Conservation (phyloP, 1,140 invertebrate genomes). For the Cryptotermes secundus region DNA sequence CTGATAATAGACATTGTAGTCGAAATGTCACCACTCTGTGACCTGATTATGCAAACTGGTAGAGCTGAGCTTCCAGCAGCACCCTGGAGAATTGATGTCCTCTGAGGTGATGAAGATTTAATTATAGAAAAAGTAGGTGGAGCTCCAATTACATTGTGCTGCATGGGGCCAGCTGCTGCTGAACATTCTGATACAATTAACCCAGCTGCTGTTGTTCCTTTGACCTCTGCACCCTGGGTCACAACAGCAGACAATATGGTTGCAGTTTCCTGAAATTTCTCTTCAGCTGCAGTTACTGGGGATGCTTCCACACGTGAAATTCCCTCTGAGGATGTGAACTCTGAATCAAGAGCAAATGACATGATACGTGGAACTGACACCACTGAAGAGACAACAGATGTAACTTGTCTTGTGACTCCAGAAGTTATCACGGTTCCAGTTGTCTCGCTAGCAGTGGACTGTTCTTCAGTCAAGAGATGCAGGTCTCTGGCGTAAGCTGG, state of each 20-base stretch:
- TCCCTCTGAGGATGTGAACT: neutral
- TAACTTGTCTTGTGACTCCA: neutral
- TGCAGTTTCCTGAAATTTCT: neutral
- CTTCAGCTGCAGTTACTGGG: neutral
- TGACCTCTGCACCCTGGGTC: neutral
- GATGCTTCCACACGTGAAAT: neutral
- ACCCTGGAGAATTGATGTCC: neutral
- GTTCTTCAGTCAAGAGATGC: neutral
- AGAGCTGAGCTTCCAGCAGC: neutral
- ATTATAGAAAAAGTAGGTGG: neutral
- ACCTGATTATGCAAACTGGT: slow-evolving; percentile 5
- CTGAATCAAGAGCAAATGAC: neutral
- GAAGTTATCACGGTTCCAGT: neutral
- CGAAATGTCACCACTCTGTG: neutral
- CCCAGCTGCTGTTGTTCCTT: neutral
- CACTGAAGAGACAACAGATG: neutral
- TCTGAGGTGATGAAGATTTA: neutral
- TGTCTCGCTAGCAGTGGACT: neutral
- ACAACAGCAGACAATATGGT: neutral
- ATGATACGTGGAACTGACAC: neutral
- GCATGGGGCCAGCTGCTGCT: neutral
- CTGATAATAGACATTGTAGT: slow-evolving; percentile 23
- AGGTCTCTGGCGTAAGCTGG: slow-evolving; percentile 38
- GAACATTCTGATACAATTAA: neutral
- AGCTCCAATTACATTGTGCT: neutral